A percentile compares a stretch with the other conserved stretches of the same genome.
Conservation (phyloP, 2,113 vertebrate genomes). For the Coryphaenoides rupestris region DNA sequence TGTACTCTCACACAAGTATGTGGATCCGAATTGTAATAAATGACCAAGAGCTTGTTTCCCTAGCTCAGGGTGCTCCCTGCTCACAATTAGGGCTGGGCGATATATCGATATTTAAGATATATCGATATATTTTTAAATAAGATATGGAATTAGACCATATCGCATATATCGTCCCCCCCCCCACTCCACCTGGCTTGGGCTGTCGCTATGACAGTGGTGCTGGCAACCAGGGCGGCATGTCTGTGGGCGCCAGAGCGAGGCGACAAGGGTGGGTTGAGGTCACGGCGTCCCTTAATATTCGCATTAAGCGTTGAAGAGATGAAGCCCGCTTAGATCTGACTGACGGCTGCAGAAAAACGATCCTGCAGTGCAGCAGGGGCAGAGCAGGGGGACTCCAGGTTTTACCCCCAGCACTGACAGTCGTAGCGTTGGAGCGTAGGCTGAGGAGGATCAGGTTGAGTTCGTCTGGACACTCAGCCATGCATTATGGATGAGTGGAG, state of each 20-base stretch:
- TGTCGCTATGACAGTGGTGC: conserved; percentile 24
- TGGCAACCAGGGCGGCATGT: background rate
- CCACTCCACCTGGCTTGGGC: conserved; percentile 5
- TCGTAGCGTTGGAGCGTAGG: background rate
- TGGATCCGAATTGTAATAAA: no score
- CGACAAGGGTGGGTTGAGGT: conserved; percentile 22
- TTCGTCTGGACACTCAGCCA: conserved; percentile 9
- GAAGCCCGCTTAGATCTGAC: conserved; percentile 34
- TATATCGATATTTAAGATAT: no score
- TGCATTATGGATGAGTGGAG: background rate
- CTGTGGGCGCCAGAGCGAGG: conserved; percentile 11
- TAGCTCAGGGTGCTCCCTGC: no score
- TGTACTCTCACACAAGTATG: no score
- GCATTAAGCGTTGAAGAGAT: conserved; percentile 5
- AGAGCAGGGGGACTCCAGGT: conserved; percentile 7
- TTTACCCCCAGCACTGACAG: conserved; percentile 8
- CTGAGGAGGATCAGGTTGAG: conserved; percentile 28
- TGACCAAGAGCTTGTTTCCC: no score
- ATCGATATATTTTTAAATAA: no score
- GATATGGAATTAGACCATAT: no score
- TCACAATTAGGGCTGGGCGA: no score
- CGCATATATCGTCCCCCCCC: no score
- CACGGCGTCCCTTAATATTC: conserved; percentile 23
- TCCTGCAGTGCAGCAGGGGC: conserved; percentile 21
- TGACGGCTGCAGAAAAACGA: conserved; percentile 19